Conservation (phyloP, 2,113 vertebrate genomes). For the Herpetotheres cachinnans region DNA sequence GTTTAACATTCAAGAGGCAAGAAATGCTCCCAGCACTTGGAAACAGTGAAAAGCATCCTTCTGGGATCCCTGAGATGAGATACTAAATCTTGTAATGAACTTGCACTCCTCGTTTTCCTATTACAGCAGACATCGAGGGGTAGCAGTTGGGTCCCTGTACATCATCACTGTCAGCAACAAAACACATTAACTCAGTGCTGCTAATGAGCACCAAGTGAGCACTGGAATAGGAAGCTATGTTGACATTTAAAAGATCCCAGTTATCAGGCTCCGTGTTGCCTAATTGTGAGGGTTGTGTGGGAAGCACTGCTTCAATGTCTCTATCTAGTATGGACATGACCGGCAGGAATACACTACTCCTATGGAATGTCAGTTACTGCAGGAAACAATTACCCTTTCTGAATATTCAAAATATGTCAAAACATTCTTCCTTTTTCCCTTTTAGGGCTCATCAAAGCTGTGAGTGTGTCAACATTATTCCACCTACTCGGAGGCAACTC, state of each 20-base stretch:
- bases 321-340: slow-evolving; percentile 53
- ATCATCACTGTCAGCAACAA: not conserved
- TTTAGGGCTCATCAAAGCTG: slow-evolving; percentile 32
- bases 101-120: not conserved
- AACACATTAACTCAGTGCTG: not conserved
- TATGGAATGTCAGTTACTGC: slow-evolving; percentile 58
- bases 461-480: slow-evolving; percentile 35
- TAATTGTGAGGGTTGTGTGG: slow-evolving; percentile 28
- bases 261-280: slow-evolving; percentile 3
- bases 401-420: slow-evolving; percentile 62
- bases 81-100: not conserved
- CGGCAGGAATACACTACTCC: slow-evolving; percentile 6
- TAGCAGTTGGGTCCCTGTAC: not conserved
- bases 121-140: not conserved
- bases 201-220: not conserved
- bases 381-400: slow-evolving; percentile 62
- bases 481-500: not conserved
- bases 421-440: slow-evolving; percentile 48
- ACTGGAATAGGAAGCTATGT: not conserved
- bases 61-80: not conserved
- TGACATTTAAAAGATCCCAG: slow-evolving; percentile 22
- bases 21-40: not conserved
- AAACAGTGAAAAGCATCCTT: not conserved
- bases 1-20: not conserved
- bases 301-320: slow-evolving; percentile 5